These are phyloP conservation scores for Apogon hyalosoma DNA, from an alignment of 2,797 vertebrate genomes.

Conservation along the genomic window DNA sequence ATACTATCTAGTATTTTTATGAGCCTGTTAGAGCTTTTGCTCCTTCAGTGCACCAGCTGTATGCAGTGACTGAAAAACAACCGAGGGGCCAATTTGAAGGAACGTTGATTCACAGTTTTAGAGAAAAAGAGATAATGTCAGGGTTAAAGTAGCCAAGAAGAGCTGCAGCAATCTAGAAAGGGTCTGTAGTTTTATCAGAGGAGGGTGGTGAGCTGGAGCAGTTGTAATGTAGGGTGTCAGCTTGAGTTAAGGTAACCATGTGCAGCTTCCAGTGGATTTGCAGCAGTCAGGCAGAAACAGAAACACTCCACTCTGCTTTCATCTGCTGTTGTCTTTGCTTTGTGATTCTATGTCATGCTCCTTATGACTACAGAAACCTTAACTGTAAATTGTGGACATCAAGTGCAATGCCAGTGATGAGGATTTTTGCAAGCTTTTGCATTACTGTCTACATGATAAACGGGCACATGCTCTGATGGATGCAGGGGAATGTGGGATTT, in stretches of 20 bases:
- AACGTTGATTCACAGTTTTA: constrained; percentile 29
- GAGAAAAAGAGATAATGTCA: constrained; percentile 29
- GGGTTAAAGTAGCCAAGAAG: constrained; percentile 3
- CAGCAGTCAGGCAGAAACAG: constrained; percentile 32
- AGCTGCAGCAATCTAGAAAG: constrained; percentile 6
- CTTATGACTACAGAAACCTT: constrained; percentile 19
- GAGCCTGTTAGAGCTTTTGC: constrained; percentile 53
- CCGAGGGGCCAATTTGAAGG: constrained; percentile 7
- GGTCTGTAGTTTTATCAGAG: constrained; percentile 12
- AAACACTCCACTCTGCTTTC: constrained; percentile 35
- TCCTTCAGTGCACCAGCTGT: constrained; percentile 1
- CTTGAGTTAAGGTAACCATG: constrained; percentile 45
- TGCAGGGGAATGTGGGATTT: constrained; percentile 20
- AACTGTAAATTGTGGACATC: constrained; percentile 25
- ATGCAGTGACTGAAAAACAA: constrained; percentile 15
- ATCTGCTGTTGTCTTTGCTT: constrained; percentile 31
- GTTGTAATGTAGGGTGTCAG: constrained; percentile 42
- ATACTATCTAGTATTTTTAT: constrained; percentile 53
- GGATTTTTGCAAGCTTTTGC: neutral
- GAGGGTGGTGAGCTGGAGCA: constrained; percentile 34
- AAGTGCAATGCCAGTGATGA: neutral
- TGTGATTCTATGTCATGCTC: constrained; percentile 19
- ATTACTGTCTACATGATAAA: constrained; percentile 12
- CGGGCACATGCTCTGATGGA: constrained; percentile 15
- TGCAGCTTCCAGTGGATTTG: constrained; percentile 28